Evolutionary conservation across 2,888 invertebrate genomes (phyloP).

Genomic region (Synergus umbraculus): DNA sequence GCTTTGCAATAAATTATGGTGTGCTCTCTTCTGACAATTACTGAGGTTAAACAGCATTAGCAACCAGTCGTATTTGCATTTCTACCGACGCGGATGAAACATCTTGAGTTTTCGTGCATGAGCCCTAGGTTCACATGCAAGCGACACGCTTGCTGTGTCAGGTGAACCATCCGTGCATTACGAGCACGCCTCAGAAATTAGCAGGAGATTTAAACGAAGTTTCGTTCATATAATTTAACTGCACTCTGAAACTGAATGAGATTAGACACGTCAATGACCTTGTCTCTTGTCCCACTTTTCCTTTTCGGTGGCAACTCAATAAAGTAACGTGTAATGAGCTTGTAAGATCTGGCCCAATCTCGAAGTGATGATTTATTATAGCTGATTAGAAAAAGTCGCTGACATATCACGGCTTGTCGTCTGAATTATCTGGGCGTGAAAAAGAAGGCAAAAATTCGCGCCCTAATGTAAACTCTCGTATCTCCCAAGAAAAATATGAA

Average conservation of each 20-base stretch:
- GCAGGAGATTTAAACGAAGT: slow-evolving; percentile 44
- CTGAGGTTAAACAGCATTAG: slow-evolving; percentile 57
- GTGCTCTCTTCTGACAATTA: slow-evolving; percentile 57
- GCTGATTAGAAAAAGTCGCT: neutral
- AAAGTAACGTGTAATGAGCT: neutral
- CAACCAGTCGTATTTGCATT: slow-evolving; percentile 60
- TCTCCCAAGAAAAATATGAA: neutral
- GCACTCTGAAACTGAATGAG: slow-evolving; percentile 1
- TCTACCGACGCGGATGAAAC: slow-evolving; percentile 32
- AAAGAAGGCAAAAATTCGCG: neutral
- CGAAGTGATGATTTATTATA: slow-evolving; percentile 10
- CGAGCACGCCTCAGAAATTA: slow-evolving; percentile 55
- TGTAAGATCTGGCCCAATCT: slow-evolving; percentile 17
- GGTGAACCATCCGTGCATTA: slow-evolving; percentile 51
- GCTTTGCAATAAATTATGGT: slow-evolving; percentile 51
- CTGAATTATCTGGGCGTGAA: slow-evolving; percentile 10
- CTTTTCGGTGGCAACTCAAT: neutral
- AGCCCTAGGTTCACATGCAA: neutral
- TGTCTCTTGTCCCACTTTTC: neutral
- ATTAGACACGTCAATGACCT: slow-evolving; percentile 29
- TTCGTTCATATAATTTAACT: slow-evolving; percentile 31
- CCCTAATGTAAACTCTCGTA: neutral
- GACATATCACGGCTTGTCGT: slow-evolving; percentile 4
- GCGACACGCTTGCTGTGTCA: slow-evolving; percentile 49
- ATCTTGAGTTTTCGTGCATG: slow-evolving; percentile 12